Percentiles rank a stretch among this genome's conserved stretches.
phyloP scores from a whole-genome alignment of 2,113 vertebrate genomes.

The Etheostoma cragini region DNA sequence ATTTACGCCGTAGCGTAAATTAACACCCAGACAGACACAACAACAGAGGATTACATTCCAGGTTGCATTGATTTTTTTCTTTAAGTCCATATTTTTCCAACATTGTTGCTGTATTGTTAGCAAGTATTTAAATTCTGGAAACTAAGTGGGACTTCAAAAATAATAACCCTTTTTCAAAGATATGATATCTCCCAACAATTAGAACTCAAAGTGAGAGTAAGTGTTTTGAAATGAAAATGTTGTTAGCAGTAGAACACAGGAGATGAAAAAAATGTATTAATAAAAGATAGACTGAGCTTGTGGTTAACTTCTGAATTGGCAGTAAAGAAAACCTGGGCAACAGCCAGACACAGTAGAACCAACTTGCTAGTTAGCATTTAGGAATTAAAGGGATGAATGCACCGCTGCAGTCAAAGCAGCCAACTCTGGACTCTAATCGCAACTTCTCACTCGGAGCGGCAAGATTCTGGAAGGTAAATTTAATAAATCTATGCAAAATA shows the following conservation, averaged over 20 bases:
- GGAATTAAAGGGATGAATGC: slow-evolving; percentile 22
- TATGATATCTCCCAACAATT: slow-evolving; percentile 11
- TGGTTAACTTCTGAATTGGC: slow-evolving; percentile 20
- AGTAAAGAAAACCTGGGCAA: not conserved
- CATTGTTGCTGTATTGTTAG: slow-evolving; percentile 14
- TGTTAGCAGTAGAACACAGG: slow-evolving; percentile 5
- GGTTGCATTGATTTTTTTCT: slow-evolving; percentile 41
- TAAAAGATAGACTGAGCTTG: slow-evolving; percentile 20
- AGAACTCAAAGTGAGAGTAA: not conserved
- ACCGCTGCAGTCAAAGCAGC: slow-evolving; percentile 31
- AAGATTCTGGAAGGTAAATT: not conserved
- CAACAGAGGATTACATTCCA: slow-evolving; percentile 34
- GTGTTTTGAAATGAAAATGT: slow-evolving; percentile 13
- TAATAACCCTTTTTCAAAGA: not conserved
- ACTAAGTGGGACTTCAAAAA: slow-evolving; percentile 12
- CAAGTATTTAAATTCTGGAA: slow-evolving; percentile 10
- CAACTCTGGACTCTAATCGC: not conserved
- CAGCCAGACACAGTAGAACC: slow-evolving; percentile 21
- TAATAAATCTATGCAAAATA: slow-evolving; percentile 5
- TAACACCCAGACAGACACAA: too few relatives aligned
- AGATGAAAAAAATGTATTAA: slow-evolving; percentile 31
- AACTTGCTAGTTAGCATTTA: slow-evolving; percentile 16
- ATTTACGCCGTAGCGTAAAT: too few relatives aligned
- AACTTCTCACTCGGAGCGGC: not conserved
- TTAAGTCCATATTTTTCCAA: not conserved